Base-by-base conservation (phyloP, 2,888 invertebrate genomes). In the Marronus borbonicus region DNA sequence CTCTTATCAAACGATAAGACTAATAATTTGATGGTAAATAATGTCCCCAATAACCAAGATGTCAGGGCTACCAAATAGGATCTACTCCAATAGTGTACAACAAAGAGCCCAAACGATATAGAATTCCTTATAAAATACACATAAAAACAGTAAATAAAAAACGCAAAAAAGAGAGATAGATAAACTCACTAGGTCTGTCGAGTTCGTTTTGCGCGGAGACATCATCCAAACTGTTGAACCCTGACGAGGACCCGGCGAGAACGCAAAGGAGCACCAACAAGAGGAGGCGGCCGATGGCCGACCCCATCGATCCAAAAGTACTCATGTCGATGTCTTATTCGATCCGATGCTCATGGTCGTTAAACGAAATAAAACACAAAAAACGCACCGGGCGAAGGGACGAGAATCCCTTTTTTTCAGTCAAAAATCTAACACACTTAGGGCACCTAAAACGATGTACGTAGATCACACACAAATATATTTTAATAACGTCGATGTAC, bases 181-280 rank as follows among this genome's bases (percentile, higher is more conserved):
- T 52, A 17, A 20, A 83, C 87, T 88, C 82, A 92, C 92, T 91
- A 90, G 92, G 92, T 84, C 91, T 91, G 88, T 92, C 92, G 81
- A 92, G 88, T 86, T 92, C 92, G 86, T 92, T 92, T 55, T 91
- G 89, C 82, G 91, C 90, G 80, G 91, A 90, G 83, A 90, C 91
- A 5, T 92, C 92, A 84, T 91, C 91, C 7, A 91, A 89, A 77
- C 83, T 83, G 81, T 84, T 86, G 83, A 91, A 91, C 36, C 81
- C 90, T 86, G 81, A 89, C 75, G 88, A 58, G n/a, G 88, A 81
- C 89, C 90, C 76, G 39, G 55, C 76, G 58, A 70, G 31, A 17
- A 58, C 36, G 28, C 36, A 58, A 31, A 58, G 36, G 58, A 58
- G 8, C 8, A 58, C 70, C 2, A 39, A n/a, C 28, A 89, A 88